Evolutionary conservation across 2,797 vertebrate species (phyloP).

Genomic region (Clarias platycephalus): DNA sequence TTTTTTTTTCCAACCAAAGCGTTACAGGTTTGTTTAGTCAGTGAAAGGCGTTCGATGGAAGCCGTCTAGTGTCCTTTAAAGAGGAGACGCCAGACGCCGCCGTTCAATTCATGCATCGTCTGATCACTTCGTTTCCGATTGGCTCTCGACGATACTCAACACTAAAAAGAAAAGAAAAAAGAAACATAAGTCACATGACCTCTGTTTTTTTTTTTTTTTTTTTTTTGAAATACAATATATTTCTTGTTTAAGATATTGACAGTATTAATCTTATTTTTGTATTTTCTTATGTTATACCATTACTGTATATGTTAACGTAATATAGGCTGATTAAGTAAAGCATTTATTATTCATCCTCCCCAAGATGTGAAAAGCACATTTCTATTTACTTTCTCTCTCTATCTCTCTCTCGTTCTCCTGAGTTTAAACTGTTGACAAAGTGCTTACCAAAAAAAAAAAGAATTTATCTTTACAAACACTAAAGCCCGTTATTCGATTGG

Average conservation of each 20-base stretch:
- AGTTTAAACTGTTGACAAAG: constrained; percentile 82
- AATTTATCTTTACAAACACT: constrained; percentile 81
- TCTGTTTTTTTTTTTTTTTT: constrained; percentile 58
- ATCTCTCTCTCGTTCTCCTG: constrained; percentile 78
- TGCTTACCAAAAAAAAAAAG: constrained; percentile 89
- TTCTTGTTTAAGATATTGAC: constrained; percentile 97
- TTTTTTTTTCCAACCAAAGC: constrained; percentile 84
- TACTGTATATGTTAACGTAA: constrained; percentile 91
- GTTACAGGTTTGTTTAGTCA: constrained; percentile 72
- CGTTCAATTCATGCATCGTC: constrained; percentile 64
- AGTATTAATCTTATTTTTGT: constrained; percentile 99
- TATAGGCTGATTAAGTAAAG: constrained; percentile 84
- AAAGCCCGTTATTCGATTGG: constrained; percentile 69
- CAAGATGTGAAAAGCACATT: constrained; percentile 89
- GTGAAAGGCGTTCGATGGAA: constrained; percentile 84
- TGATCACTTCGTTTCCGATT: constrained; percentile 75
- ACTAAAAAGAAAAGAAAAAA: constrained; percentile 62
- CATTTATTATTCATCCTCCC: constrained; percentile 71
- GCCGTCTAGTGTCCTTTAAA: constrained; percentile 57
- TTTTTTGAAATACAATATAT: constrained; percentile 87
- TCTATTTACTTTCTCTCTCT: constrained; percentile 72
- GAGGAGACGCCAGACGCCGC: constrained; percentile 63
- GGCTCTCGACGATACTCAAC: constrained; percentile 78
- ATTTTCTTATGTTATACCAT: constrained; percentile 99
- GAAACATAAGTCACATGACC: constrained; percentile 60